These are phyloP conservation scores for Drosophila mettleri DNA, from an alignment of 2,888 invertebrate species.

Conservation along the genomic window DNA sequence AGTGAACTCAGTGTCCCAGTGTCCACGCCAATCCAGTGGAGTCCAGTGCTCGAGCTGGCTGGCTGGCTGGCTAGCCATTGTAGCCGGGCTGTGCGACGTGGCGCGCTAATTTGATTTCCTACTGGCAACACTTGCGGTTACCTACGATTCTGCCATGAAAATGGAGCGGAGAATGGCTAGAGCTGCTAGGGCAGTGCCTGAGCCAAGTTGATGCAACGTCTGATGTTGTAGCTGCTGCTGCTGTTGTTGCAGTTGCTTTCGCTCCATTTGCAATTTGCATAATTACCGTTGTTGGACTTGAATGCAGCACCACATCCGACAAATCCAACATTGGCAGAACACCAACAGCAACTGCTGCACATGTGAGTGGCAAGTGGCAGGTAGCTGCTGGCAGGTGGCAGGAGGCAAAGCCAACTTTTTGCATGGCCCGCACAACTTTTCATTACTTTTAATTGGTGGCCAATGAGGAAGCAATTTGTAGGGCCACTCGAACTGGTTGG, in stretches of 20 bases:
- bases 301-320: slow-evolving; percentile 73
- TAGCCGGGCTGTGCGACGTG: slow-evolving; percentile 54
- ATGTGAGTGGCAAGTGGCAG: slow-evolving; percentile 33
- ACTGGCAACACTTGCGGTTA: slow-evolving; percentile 77
- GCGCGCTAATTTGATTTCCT: slow-evolving; percentile 78
- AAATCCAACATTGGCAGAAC: slow-evolving; percentile 46
- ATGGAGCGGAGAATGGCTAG: slow-evolving; percentile 36
- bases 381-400: slow-evolving; percentile 3
- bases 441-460: slow-evolving; percentile 78
- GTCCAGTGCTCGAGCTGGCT: background rate
- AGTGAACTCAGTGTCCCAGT: slow-evolving; percentile 4
- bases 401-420: slow-evolving; percentile 39
- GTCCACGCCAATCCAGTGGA: background rate
- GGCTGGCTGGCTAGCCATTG: slow-evolving; percentile 23
- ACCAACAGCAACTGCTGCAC: slow-evolving; percentile 23
- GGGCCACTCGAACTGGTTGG: slow-evolving; percentile 49
- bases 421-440: slow-evolving; percentile 63
- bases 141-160: slow-evolving; percentile 41
- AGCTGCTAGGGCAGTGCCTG: slow-evolving; percentile 24
- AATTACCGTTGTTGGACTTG: slow-evolving; percentile 80
- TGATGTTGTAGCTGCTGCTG: slow-evolving; percentile 38
- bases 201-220: slow-evolving; percentile 28
- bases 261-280: slow-evolving; percentile 78
- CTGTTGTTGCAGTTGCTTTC: slow-evolving; percentile 42
- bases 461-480: slow-evolving; percentile 80